A percentile compares a stretch with the other conserved stretches of the same genome.
Evolutionary conservation across 1,140 invertebrate genomes (phyloP).

Genomic region (Drosophila lini): DNA sequence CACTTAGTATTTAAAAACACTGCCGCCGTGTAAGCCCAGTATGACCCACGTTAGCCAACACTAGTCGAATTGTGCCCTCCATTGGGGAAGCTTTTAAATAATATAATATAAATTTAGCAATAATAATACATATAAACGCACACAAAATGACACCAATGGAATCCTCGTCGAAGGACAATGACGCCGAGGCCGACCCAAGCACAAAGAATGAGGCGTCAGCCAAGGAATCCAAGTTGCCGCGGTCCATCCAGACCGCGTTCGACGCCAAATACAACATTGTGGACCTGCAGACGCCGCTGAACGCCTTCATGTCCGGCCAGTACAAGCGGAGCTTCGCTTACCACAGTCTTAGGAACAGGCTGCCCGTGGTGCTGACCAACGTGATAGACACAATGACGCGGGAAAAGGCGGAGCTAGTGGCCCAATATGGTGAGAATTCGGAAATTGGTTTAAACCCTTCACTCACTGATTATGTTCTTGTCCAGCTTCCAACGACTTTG

Average conservation of each 20-base stretch:
- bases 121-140: background rate
- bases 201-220: background rate
- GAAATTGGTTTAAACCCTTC: background rate
- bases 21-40: constrained; percentile 3
- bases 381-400: constrained; percentile 93
- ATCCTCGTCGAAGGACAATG: constrained; percentile 3
- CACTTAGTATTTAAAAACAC: too few species aligned
- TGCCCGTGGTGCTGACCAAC: constrained; percentile 96
- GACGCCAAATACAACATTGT: constrained; percentile 80
- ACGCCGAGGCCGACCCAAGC: background rate
- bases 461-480: background rate
- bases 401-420: constrained; percentile 89
- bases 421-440: constrained; percentile 86
- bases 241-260: constrained; percentile 62
- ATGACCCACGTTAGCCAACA: constrained; percentile 6
- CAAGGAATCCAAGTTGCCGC: constrained; percentile 14
- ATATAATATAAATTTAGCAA: constrained; percentile 1
- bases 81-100: constrained; percentile 18
- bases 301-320: constrained; percentile 66
- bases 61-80: constrained; percentile 4
- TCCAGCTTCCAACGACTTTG: constrained; percentile 40
- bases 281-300: constrained; percentile 61
- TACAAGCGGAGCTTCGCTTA: constrained; percentile 92
- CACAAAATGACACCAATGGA: constrained; percentile 18
- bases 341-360: constrained; percentile 91